Evolutionary conservation across 2,113 vertebrate genomes (phyloP), one percentile per base, ranked within the genome.

Genomic region (Anarhynchus alexandrinus): DNA sequence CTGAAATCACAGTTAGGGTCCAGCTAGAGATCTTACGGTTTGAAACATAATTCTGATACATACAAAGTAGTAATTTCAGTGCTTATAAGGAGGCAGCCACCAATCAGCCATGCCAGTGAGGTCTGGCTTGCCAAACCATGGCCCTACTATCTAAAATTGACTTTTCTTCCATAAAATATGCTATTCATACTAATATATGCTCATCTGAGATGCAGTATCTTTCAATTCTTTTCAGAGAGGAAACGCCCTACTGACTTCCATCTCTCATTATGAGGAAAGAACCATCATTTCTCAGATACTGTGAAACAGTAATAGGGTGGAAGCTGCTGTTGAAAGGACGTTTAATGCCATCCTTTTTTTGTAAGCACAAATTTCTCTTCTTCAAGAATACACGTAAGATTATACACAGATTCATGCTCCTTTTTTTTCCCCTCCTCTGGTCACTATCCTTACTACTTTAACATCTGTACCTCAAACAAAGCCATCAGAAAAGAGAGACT

Each of bases 391-490:
- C 1, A 45, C 34, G 9, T 38, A 86, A 57, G 27, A 51, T 82
- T 67, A 71, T 15, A 51, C 4, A 58, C 4, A 45, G 51, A 58
- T 42, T 42, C 21, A 58, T n/a, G 12, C 1, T 54, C 15, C 11
- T 36, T 65, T 36, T 26, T 36, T 22, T 8, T 0, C 0, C 21
- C 10, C 15, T 21, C 3, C 11, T 2, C 13, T 80, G 2, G 27
- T 8, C 29, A 40, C 42, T 80, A 12, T 49, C 17, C 26, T 70
- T 82, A 59, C 29, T n/a, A 15, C 5, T 82, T 72, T 55, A 64
- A 59, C 11, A 67, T 20, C 20, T 69, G 9, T 21, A 58, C 20
- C 3, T 73, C 36, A 88, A 64, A 92, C 11, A 72, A 92, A 70
- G 21, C 15, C 74, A 81, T 25, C 29, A 58, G 26, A 83, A 80